Base-by-base conservation (phyloP, 2,113 vertebrate species). In the Vulpes lagopus region DNA sequence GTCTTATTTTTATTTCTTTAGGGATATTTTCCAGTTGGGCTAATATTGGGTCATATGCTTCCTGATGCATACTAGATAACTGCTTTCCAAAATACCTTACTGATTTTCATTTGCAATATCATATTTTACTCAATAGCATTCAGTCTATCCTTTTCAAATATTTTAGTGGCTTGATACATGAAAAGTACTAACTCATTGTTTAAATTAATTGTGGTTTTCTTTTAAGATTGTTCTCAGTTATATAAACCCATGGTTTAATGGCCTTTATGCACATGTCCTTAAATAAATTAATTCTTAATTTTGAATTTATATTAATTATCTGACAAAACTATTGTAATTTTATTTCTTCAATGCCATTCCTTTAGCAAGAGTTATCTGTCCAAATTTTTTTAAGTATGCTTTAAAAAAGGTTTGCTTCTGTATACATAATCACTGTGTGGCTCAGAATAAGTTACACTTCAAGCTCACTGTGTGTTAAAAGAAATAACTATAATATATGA, bases 201-300 rank as follows among this genome's bases (percentile, higher is more conserved):
- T n/a, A 78, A 78, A 79, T 60, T 59, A 62, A 79, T 73, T 74
- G 17, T 60, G 4, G 35, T 71, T 84, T 65, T 57, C 8, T 79
- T 85, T 90, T 22, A 81, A 65, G 57, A 74, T 71, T 59, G 23
- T 74, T 65, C 65, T 59, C 57, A 59, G 14, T 19, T 81, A 8
- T 71, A 79, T 51, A 6, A 59, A 65, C 17, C 8, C 15, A 32
- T 51, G 17, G 2, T 65, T 93, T 74, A 17, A 86, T 38, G 14
- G 3, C 12, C 9, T 74, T 93, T 81, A 81, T 74, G 11, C 17
- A 65, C 8, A 80, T 65, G 91, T 81, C 19, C 51, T 82, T 74
- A 94, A 80, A 22, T 23, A 71, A 87, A 8, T 80, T 80, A 81
- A 91, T 76, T 90, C 57, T 86, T 38, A 69, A 64, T 27, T 91